phyloP scores from a whole-genome alignment of 2,888 invertebrate genomes.

The Stenodema calcarata region DNA sequence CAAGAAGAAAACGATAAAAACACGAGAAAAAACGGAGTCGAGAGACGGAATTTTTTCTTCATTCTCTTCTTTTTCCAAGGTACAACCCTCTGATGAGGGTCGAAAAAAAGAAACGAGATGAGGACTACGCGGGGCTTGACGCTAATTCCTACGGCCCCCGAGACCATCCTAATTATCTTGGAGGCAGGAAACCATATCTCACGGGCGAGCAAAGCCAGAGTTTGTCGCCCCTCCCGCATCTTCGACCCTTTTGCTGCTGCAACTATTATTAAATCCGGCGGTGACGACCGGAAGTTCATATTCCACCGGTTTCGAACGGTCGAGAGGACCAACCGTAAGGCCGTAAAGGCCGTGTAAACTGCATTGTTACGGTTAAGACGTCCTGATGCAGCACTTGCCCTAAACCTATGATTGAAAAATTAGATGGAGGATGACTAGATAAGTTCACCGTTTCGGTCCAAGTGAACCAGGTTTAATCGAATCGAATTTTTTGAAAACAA shows the following conservation, averaged over 20 bases:
- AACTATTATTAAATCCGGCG: conserved; percentile 10
- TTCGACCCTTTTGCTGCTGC: not conserved
- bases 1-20: not conserved
- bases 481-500: too few species aligned
- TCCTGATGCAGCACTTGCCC: too few species aligned
- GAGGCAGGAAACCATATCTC: conserved; percentile 49
- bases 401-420: too few species aligned
- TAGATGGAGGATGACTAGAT: too few species aligned
- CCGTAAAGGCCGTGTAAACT: too few species aligned
- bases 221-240: not conserved
- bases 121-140: not conserved
- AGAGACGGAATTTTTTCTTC: not conserved
- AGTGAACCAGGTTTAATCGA: too few species aligned
- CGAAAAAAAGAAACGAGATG: not conserved
- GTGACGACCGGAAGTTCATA: not conserved
- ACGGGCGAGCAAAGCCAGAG: conserved; percentile 23
- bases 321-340: too few species aligned
- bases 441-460: too few species aligned
- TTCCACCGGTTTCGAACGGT: too few species aligned
- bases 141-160: conserved; percentile 20
- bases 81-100: not conserved
- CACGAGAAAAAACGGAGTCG: not conserved
- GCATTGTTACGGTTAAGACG: too few species aligned
- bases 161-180: conserved; percentile 44
- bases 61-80: not conserved